Conservation (phyloP, 2,888 invertebrate genomes). For the Bursaphelenchus okinawaensis region DNA sequence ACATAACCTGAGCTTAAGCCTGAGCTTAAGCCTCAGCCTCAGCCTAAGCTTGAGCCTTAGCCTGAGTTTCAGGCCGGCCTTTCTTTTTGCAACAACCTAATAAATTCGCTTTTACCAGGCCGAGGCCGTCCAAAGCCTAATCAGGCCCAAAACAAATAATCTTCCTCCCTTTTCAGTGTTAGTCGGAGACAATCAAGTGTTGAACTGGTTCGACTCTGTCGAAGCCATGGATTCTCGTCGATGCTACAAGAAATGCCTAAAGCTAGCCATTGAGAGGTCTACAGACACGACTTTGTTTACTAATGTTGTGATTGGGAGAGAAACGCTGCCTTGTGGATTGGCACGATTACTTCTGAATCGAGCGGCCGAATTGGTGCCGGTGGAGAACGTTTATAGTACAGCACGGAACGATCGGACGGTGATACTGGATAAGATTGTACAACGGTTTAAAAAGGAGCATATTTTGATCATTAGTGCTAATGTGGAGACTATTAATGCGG, state of each 20-base stretch:
- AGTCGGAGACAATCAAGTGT: background rate
- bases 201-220: background rate
- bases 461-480: background rate
- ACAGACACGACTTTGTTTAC: background rate
- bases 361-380: background rate
- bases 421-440: background rate
- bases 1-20: no score
- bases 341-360: slow-evolving; percentile 1
- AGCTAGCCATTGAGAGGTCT: background rate
- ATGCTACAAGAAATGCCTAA: slow-evolving; percentile 3
- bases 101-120: no score
- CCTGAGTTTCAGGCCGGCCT: no score
- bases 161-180: background rate
- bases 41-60: no score
- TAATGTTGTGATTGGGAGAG: background rate
- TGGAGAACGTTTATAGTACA: slow-evolving; percentile 6
- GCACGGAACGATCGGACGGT: background rate
- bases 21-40: no score
- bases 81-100: no score
- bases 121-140: no score
- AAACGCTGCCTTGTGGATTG: slow-evolving; percentile 4
- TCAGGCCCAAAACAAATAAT: no score
- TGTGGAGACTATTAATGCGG: background rate
- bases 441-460: slow-evolving; percentile 4
- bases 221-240: background rate